These are phyloP conservation scores for Arctopsyche grandis DNA, from an alignment of 1,140 invertebrate species.

Conservation along the genomic window DNA sequence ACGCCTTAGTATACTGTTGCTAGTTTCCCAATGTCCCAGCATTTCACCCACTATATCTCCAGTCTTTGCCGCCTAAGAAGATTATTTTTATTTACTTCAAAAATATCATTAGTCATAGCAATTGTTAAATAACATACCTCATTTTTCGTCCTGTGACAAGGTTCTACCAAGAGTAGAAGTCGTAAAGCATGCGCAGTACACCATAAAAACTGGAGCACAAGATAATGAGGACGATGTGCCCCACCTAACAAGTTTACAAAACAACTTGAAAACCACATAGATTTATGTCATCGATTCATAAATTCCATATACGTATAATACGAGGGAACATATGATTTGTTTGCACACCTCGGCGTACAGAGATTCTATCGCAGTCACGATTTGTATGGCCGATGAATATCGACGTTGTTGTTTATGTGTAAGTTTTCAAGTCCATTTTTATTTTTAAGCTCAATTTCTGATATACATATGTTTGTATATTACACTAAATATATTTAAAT, in stretches of 20 bases:
- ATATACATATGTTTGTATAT: too few relatives aligned
- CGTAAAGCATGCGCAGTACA: slow-evolving; percentile 71
- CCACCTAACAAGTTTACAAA: slow-evolving; percentile 56
- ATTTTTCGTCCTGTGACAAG: slow-evolving; percentile 69
- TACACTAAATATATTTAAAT: too few relatives aligned
- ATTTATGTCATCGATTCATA: neutral
- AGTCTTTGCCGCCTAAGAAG: slow-evolving; percentile 60
- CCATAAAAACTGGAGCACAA: slow-evolving; percentile 71
- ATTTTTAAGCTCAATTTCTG: neutral
- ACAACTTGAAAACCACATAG: neutral
- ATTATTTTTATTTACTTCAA: neutral
- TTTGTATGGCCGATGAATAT: slow-evolving; percentile 23
- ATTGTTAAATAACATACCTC: slow-evolving; percentile 61
- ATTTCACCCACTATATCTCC: slow-evolving; percentile 61
- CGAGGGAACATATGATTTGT: slow-evolving; percentile 17
- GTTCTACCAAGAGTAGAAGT: slow-evolving; percentile 74
- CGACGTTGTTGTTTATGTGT: neutral
- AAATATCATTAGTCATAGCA: neutral
- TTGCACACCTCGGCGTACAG: neutral
- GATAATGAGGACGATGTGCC: slow-evolving; percentile 60
- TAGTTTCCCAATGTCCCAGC: slow-evolving; percentile 59
- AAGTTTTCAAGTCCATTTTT: neutral
- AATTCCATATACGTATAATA: neutral
- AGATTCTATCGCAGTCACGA: slow-evolving; percentile 35
- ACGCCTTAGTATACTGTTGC: slow-evolving; percentile 59